Evolutionary conservation across 2,797 vertebrate genomes (phyloP).

Genomic region (Peromyscus nudipes): DNA sequence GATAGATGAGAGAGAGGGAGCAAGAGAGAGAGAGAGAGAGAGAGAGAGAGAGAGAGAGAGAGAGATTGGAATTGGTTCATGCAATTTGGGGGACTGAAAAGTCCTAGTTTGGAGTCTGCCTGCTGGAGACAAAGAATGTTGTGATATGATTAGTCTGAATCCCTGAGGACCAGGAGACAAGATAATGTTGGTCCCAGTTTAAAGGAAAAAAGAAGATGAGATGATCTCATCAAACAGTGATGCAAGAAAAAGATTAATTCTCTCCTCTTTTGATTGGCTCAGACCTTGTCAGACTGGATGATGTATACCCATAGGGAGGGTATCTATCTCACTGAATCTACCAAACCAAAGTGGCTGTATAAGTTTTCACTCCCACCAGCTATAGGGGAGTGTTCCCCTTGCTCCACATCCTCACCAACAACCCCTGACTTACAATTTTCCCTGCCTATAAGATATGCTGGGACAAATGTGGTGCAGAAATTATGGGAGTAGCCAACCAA

Average conservation of each 20-base stretch:
- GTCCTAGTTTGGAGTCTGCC: neutral
- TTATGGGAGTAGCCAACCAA: neutral
- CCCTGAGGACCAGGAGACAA: neutral
- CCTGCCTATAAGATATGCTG: neutral
- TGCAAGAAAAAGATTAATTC: neutral
- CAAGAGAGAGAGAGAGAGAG: neutral
- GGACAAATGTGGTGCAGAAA: neutral
- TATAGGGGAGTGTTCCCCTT: neutral
- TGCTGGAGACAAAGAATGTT: neutral
- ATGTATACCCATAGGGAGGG: neutral
- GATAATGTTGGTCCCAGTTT: neutral
- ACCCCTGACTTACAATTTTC: neutral
- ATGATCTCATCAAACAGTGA: neutral
- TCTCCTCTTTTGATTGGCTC: neutral
- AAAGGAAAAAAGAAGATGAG: neutral
- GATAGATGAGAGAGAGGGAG: neutral
- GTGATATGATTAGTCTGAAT: neutral
- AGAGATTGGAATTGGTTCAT: too few relatives aligned
- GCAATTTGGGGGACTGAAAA: neutral
- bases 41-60: neutral
- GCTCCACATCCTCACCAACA: neutral
- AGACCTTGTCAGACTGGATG: neutral
- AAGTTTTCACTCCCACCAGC: neutral
- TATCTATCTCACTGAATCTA: neutral
- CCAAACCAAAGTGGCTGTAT: neutral